Base-by-base conservation (phyloP, 2,888 invertebrate genomes). In the Trichopoda pennipes region DNA sequence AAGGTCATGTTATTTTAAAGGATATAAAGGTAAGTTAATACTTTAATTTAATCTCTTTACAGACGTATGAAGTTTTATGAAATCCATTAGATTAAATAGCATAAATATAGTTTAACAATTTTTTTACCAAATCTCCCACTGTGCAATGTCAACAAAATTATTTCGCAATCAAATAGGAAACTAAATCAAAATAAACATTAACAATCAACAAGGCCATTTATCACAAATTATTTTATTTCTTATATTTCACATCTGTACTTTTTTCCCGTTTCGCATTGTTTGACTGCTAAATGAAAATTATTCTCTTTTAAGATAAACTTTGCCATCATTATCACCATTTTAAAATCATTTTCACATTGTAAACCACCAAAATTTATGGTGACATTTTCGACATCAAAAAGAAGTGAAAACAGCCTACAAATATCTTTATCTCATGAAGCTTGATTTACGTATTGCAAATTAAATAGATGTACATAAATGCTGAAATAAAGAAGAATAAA, bases 311-410 rank as follows among this genome's bases (percentile, higher is more conserved):
- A 8, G 21, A 60, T 19, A 72, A 81, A 78, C 60, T 44, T 47
- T 79, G 79, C 63, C 82, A 79, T 79, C 51, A 79, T 82, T 82
- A 82, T 82, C 82, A 76, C 32, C 68, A 82, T 58, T 82, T 79
- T 61, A 68, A 82, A 79, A 82, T 74, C 79, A 74, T 56, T 68
- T 80, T 68, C 51, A 56, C 73, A 80, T 38, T 80, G 68, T 68
- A 68, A 68, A 68, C 73, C 79, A 21, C 61, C 28, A 61, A 38
- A 75, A 75, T 61, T 70, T 64, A 80, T 70, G 53, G 53, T 23
- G n/a, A 60, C 66, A 75, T 56, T 69, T 70, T 66, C 44, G 21
- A 28, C 78, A 79, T 12, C 21, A 47, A 70, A 60, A 70, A 47
- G 10, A 19, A 64, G 35, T 0, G n/a, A 64, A 17, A 56, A 42